These are phyloP conservation scores for Torymus auratus DNA, from an alignment of 2,888 invertebrate species.

Conservation along the genomic window DNA sequence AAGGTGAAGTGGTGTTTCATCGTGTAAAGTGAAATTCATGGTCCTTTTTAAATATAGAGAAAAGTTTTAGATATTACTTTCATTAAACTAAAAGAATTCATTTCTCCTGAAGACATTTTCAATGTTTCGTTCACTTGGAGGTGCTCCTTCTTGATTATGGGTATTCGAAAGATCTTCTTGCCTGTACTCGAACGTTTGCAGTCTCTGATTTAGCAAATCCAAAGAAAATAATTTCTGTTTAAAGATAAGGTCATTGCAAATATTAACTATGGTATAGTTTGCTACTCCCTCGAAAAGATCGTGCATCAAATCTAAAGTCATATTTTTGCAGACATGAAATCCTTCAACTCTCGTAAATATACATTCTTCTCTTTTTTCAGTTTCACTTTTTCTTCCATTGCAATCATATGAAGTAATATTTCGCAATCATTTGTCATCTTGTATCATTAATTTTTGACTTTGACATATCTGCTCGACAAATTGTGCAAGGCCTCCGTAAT, in stretches of 20 bases:
- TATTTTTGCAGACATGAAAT: conserved; percentile 47
- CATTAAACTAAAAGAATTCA: conserved; percentile 15
- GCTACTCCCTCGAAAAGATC: conserved; percentile 46
- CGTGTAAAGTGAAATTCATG: too few relatives aligned
- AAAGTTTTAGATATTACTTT: too few relatives aligned
- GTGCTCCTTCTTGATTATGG: conserved; percentile 15
- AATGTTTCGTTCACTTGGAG: conserved; percentile 24
- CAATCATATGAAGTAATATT: background rate
- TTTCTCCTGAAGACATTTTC: conserved; percentile 37
- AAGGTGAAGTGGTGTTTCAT: too few relatives aligned
- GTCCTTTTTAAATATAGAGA: too few relatives aligned
- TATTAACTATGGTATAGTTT: conserved; percentile 34
- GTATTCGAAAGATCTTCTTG: conserved; percentile 27
- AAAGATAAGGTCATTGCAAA: conserved; percentile 46
- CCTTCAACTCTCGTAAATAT: conserved; percentile 26
- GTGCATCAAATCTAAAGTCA: conserved; percentile 43
- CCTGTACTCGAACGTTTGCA: conserved; percentile 33
- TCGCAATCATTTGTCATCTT: background rate
- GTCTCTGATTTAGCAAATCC: conserved; percentile 33
- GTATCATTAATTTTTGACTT: background rate
- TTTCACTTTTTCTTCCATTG: conserved; percentile 9
- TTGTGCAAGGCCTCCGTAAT: background rate
- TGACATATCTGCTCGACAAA: background rate
- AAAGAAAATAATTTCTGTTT: conserved; percentile 49
- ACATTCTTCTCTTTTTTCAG: conserved; percentile 21